These are phyloP conservation scores for Neelides sp. DNA, from an alignment of 1,140 invertebrate species.

Conservation along the genomic window DNA sequence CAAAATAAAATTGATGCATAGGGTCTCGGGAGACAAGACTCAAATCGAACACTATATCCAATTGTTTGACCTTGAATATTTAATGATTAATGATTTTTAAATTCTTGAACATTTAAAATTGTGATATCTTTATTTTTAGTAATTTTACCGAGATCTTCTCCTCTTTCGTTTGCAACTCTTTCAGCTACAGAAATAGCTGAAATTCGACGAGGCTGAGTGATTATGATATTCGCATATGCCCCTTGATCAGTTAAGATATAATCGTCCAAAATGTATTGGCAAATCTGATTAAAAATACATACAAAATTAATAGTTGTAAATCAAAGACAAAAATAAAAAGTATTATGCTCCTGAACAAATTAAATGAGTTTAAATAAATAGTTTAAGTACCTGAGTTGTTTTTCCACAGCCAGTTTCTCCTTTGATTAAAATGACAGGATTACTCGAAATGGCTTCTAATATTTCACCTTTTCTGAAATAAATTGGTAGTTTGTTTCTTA, in stretches of 20 bases:
- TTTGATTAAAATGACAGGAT: conserved; percentile 72
- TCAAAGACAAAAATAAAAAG: not conserved
- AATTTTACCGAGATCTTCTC: conserved; percentile 66
- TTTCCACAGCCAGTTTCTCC: conserved; percentile 82
- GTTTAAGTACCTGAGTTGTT: conserved; percentile 51
- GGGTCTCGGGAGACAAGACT: conserved; percentile 72
- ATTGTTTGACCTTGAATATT: conserved; percentile 17
- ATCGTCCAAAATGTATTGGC: conserved; percentile 92
- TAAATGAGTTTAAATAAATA: too few relatives aligned
- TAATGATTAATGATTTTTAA: not conserved
- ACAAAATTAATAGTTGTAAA: conserved; percentile 4
- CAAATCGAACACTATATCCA: conserved; percentile 82
- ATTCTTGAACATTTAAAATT: not conserved
- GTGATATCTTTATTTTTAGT: conserved; percentile 41
- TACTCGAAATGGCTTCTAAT: conserved; percentile 69
- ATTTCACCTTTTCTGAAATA: conserved; percentile 56
- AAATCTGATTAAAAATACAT: conserved; percentile 51
- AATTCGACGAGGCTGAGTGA: conserved; percentile 87
- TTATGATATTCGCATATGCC: conserved; percentile 70
- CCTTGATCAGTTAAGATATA: conserved; percentile 74
- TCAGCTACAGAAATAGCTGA: conserved; percentile 89
- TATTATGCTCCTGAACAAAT: too few relatives aligned
- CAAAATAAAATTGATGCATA: conserved; percentile 90
- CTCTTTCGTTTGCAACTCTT: conserved; percentile 71
- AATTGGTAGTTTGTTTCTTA: conserved; percentile 63